Conservation (phyloP, 1,140 invertebrate genomes). For the Oryzaephilus surinamensis region DNA sequence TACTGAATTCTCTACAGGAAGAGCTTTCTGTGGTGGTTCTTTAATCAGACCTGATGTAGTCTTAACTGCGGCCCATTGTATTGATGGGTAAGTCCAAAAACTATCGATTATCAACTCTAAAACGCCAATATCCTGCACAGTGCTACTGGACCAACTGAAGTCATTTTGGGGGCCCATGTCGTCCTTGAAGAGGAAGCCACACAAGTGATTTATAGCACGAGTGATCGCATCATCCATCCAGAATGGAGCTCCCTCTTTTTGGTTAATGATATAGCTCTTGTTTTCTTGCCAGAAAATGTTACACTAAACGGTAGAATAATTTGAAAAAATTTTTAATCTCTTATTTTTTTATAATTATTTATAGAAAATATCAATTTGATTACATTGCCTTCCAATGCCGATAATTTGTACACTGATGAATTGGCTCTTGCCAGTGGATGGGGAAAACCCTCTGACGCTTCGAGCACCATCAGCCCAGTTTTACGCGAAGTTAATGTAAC, state of each 20-base stretch:
- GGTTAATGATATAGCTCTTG: slow-evolving; percentile 45
- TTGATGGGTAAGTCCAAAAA: slow-evolving; percentile 13
- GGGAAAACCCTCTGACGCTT: slow-evolving; percentile 37
- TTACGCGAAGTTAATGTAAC: slow-evolving; percentile 22
- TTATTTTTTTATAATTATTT: slow-evolving; percentile 17
- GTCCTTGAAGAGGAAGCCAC: slow-evolving; percentile 35
- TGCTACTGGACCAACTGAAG: slow-evolving; percentile 17
- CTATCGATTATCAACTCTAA: too few relatives aligned
- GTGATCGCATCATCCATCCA: slow-evolving; percentile 36
- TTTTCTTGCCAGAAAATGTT: slow-evolving; percentile 39
- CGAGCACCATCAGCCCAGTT: slow-evolving; percentile 24
- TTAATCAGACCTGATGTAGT: slow-evolving; percentile 39
- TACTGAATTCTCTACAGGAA: slow-evolving; percentile 1
- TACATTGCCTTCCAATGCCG: slow-evolving; percentile 35
- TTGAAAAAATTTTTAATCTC: slow-evolving; percentile 1
- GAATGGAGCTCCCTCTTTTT: slow-evolving; percentile 36
- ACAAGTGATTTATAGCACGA: slow-evolving; percentile 30
- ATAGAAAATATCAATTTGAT: slow-evolving; percentile 40
- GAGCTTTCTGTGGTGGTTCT: slow-evolving; percentile 42
- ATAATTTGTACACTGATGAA: slow-evolving; percentile 34
- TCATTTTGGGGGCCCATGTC: slow-evolving; percentile 40
- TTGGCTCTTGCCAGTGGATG: slow-evolving; percentile 39
- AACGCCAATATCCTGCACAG: too few relatives aligned
- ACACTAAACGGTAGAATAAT: slow-evolving; percentile 39
- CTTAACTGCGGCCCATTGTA: slow-evolving; percentile 48